A percentile compares a stretch with the other conserved stretches of the same genome.
Conservation (phyloP, 2,113 vertebrate species). For the Macquaria australasica region DNA sequence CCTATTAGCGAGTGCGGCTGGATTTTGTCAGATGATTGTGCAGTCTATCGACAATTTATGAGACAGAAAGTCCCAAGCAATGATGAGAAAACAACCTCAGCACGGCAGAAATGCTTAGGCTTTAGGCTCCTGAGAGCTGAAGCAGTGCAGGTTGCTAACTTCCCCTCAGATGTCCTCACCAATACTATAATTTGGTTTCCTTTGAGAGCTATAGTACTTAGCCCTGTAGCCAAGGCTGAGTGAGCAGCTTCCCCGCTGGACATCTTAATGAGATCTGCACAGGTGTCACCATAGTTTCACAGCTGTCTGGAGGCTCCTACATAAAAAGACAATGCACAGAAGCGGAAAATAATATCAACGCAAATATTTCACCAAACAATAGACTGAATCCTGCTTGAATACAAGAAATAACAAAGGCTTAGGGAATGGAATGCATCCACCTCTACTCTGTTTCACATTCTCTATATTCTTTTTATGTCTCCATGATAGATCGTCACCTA, state of each 20-base stretch:
- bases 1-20: slow-evolving; percentile 51
- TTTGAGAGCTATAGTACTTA: slow-evolving; percentile 66
- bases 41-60: slow-evolving; percentile 67
- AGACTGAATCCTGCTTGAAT: slow-evolving; percentile 19
- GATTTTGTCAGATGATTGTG: slow-evolving; percentile 66
- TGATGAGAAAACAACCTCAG: slow-evolving; percentile 68
- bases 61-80: slow-evolving; percentile 49
- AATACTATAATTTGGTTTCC: slow-evolving; percentile 66
- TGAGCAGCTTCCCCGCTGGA: slow-evolving; percentile 62
- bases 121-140: slow-evolving; percentile 40
- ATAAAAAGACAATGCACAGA: slow-evolving; percentile 53
- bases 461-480: not conserved
- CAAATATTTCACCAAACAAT: slow-evolving; percentile 33
- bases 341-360: slow-evolving; percentile 36
- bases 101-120: slow-evolving; percentile 40
- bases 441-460: not conserved
- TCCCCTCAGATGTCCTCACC: slow-evolving; percentile 58
- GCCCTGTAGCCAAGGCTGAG: slow-evolving; percentile 71
- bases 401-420: not conserved
- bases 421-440: not conserved
- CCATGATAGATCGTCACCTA: not conserved
- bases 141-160: slow-evolving; percentile 54
- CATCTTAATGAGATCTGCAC: slow-evolving; percentile 76
- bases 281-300: slow-evolving; percentile 80
- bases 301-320: slow-evolving; percentile 64